These are phyloP conservation scores for Aphaenogaster floridana DNA, from an alignment of 1,140 invertebrate genomes.

Conservation along the genomic window DNA sequence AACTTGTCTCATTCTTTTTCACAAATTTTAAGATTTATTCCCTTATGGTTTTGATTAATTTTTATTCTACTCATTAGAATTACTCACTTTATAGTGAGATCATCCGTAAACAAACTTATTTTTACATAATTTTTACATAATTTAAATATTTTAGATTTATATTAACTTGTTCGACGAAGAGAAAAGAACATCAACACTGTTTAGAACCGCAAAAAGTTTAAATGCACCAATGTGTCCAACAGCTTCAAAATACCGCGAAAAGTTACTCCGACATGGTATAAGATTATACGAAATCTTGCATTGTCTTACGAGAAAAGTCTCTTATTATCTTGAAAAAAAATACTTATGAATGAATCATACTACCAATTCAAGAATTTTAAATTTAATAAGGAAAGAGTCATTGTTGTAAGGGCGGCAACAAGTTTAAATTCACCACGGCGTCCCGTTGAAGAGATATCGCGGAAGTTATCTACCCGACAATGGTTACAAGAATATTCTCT, in stretches of 20 bases:
- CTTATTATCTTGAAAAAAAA: neutral
- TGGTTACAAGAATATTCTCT: constrained; percentile 49
- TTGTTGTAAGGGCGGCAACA: constrained; percentile 43
- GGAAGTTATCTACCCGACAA: constrained; percentile 48
- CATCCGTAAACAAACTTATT: neutral
- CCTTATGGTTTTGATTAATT: neutral
- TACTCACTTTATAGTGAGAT: neutral
- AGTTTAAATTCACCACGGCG: constrained; percentile 58
- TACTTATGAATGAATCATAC: constrained; percentile 51
- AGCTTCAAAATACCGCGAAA: neutral
- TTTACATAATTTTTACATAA: neutral
- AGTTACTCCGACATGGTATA: neutral
- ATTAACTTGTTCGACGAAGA: neutral
- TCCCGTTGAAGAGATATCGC: constrained; percentile 47
- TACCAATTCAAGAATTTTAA: constrained; percentile 40
- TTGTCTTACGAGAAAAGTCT: neutral
- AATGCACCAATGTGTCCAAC: neutral
- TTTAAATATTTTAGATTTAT: constrained; percentile 2
- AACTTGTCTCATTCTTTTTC: neutral
- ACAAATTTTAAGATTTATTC: neutral
- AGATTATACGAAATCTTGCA: neutral
- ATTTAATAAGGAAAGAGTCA: constrained; percentile 37
- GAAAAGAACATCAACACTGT: neutral
- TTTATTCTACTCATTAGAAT: neutral
- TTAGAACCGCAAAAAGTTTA: neutral